phyloP scores from a whole-genome alignment of 1,140 invertebrate genomes.

The Aphelinus atriplicis region DNA sequence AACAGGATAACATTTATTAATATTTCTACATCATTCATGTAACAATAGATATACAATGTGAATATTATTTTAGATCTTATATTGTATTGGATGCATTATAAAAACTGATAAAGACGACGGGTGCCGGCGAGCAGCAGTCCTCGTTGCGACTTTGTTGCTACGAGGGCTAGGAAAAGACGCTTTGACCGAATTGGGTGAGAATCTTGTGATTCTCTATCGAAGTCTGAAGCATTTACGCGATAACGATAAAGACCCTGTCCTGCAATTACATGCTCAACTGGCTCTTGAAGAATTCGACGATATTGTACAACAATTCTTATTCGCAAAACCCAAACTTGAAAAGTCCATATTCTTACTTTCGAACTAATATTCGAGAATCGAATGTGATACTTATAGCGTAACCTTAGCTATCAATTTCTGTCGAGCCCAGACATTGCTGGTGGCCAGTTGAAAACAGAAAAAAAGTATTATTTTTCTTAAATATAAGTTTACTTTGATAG shows the following conservation, averaged over 20 bases:
- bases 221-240: slow-evolving; percentile 74
- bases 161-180: slow-evolving; percentile 78
- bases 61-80: slow-evolving; percentile 70
- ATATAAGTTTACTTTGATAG: no score
- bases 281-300: slow-evolving; percentile 81
- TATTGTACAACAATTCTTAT: slow-evolving; percentile 73
- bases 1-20: slow-evolving; percentile 21
- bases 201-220: slow-evolving; percentile 76
- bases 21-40: slow-evolving; percentile 25
- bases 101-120: slow-evolving; percentile 75
- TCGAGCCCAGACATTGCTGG: no score
- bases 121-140: slow-evolving; percentile 80
- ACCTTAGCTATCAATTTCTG: no score
- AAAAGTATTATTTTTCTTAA: no score
- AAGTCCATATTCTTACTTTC: slow-evolving; percentile 68
- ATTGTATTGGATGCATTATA: slow-evolving; percentile 75
- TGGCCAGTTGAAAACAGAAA: no score
- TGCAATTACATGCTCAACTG: slow-evolving; percentile 78
- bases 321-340: slow-evolving; percentile 68
- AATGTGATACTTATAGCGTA: no score
- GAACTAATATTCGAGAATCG: background rate
- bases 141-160: slow-evolving; percentile 78
- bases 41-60: slow-evolving; percentile 25
- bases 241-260: slow-evolving; percentile 74
- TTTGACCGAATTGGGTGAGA: slow-evolving; percentile 72